A percentile compares a stretch with the other conserved stretches of the same genome.
Conservation (phyloP, 2,797 vertebrate genomes). For the Onychomys arenicola region DNA sequence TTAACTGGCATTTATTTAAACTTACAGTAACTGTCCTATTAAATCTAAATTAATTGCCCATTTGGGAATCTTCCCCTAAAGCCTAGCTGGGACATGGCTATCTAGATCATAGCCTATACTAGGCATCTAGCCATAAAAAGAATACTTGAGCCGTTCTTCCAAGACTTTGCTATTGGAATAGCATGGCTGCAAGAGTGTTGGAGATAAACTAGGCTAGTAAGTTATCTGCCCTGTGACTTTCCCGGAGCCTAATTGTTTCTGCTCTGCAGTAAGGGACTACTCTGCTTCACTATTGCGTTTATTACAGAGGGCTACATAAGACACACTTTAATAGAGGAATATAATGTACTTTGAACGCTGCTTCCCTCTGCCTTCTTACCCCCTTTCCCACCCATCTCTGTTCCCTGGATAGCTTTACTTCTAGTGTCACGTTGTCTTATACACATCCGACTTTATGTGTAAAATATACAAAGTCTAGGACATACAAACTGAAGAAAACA, state of each 20-base stretch:
- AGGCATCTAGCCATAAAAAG: constrained; percentile 69
- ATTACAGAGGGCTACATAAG: background rate
- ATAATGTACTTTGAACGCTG: background rate
- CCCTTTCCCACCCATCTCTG: background rate
- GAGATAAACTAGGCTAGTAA: background rate
- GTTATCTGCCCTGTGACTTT: constrained; percentile 59
- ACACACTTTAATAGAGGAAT: background rate
- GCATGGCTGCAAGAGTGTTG: background rate
- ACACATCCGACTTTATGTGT: background rate
- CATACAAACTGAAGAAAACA: background rate
- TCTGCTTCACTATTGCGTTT: background rate
- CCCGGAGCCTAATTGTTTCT: background rate
- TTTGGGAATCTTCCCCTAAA: constrained; percentile 86
- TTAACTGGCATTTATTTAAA: constrained; percentile 88
- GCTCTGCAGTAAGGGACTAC: background rate
- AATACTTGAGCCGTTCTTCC: constrained; percentile 80
- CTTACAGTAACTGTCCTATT: constrained; percentile 85
- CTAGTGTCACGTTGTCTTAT: background rate
- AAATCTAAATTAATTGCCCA: constrained; percentile 85
- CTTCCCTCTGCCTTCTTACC: background rate
- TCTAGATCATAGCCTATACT: constrained; percentile 68
- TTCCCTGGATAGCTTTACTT: background rate
- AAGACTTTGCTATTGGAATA: constrained; percentile 54
- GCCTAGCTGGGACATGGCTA: constrained; percentile 69
- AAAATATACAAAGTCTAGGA: background rate